Evolutionary conservation across 2,888 invertebrate genomes (phyloP).

Genomic region (Agrotis ipsilon): DNA sequence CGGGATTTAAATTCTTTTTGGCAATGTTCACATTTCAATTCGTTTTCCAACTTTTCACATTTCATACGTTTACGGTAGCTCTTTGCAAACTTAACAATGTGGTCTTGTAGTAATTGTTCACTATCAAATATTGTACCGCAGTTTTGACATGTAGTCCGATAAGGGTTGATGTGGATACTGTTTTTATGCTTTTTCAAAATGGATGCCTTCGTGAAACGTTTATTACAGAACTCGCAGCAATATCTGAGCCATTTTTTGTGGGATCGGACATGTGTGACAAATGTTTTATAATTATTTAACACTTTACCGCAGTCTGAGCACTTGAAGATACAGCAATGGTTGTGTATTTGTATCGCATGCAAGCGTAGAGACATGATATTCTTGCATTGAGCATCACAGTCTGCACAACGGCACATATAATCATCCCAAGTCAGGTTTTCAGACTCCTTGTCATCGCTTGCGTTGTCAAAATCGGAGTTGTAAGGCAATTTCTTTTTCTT

Average conservation of each 20-base stretch:
- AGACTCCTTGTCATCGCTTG: neutral
- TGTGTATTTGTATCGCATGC: conserved; percentile 84
- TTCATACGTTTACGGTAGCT: conserved; percentile 72
- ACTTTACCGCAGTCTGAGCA: conserved; percentile 84
- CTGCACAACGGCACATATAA: conserved; percentile 82
- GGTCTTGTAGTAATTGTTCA: conserved; percentile 79
- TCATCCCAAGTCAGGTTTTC: conserved; percentile 80
- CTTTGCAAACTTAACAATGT: conserved; percentile 77
- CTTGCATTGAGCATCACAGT: conserved; percentile 85
- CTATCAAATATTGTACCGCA: conserved; percentile 82
- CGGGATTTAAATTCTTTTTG: conserved; percentile 84
- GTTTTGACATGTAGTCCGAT: conserved; percentile 75
- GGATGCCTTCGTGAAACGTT: conserved; percentile 72
- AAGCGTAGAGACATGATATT: conserved; percentile 81
- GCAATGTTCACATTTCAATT: conserved; percentile 83
- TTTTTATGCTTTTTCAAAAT: conserved; percentile 79
- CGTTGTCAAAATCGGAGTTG: conserved; percentile 22
- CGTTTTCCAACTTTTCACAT: conserved; percentile 66
- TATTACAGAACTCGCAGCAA: conserved; percentile 85
- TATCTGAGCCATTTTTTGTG: conserved; percentile 81
- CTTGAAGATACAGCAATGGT: conserved; percentile 82
- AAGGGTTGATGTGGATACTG: conserved; percentile 68
- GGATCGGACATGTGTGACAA: conserved; percentile 80
- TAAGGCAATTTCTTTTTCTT: conserved; percentile 58
- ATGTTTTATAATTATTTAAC: conserved; percentile 75